Percentiles rank a stretch among this genome's conserved stretches.
phyloP scores from a whole-genome alignment of 2,113 vertebrate species.

The Orycteropus afer region DNA sequence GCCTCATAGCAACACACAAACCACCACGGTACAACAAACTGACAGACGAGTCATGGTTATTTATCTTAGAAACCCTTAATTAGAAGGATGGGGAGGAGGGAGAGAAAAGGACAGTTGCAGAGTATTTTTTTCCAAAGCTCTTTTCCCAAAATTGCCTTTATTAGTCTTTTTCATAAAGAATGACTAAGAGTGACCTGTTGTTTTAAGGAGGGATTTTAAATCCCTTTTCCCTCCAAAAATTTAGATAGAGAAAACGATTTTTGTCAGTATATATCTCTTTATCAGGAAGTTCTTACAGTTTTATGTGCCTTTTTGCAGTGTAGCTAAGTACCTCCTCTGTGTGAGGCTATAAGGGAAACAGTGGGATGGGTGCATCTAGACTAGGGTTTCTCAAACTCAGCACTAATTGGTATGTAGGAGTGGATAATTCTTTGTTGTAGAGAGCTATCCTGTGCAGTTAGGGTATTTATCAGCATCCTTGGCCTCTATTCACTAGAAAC shows the following conservation, averaged over 20 bases:
- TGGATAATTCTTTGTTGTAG: neutral
- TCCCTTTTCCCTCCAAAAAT: neutral
- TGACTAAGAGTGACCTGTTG: neutral
- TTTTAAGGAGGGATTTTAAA: neutral
- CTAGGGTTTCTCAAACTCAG: neutral
- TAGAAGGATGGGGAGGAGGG: neutral
- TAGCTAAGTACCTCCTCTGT: accelerated
- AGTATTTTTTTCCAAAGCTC: neutral
- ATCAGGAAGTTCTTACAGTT: neutral
- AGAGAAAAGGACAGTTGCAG: neutral
- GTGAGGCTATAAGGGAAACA: neutral
- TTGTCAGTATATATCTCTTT: neutral
- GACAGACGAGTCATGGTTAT: no score
- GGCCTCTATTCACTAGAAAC: neutral
- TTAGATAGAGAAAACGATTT: neutral
- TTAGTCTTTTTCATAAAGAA: neutral
- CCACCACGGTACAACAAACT: no score
- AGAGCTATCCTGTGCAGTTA: neutral
- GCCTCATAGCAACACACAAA: no score
- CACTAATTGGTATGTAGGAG: neutral
- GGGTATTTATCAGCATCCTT: neutral
- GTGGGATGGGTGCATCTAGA: no score
- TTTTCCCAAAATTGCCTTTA: neutral
- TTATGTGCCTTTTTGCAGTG: neutral
- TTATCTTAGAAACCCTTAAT: neutral